phyloP scores from a whole-genome alignment of 2,113 vertebrate genomes.

The Ceratotherium simum region DNA sequence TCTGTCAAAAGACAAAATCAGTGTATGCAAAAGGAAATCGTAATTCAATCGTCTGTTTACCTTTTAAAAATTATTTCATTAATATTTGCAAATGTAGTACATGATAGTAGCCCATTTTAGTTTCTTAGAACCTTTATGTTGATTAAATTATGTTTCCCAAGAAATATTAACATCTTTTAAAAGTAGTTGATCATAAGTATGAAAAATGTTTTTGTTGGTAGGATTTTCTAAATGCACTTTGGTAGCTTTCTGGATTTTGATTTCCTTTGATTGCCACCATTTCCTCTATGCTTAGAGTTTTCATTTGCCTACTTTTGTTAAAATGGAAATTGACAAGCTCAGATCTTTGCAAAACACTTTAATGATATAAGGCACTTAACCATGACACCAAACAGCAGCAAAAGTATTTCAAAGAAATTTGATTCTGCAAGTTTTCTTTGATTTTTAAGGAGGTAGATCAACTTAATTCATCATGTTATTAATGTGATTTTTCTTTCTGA shows the following conservation, averaged over 20 bases:
- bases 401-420: not conserved
- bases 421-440: not conserved
- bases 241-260: not conserved
- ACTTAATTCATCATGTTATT: not conserved
- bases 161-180: conserved; percentile 20
- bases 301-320: not conserved
- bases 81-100: not conserved
- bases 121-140: not conserved
- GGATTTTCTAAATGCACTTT: not conserved
- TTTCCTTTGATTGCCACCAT: not conserved
- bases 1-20: not conserved
- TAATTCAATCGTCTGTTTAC: not conserved
- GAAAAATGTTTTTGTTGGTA: not conserved
- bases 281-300: not conserved
- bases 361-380: not conserved
- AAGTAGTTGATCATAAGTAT: not conserved
- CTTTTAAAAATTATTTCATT: not conserved
- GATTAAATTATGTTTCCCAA: not conserved
- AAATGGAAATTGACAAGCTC: not conserved
- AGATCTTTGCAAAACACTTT: not conserved
- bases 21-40: not conserved
- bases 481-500: not conserved
- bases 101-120: not conserved
- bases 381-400: not conserved
- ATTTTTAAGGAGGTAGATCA: not conserved